A percentile compares a stretch with the other conserved stretches of the same genome.
Conservation (phyloP, 2,113 vertebrate genomes). For the Numenius arquata region DNA sequence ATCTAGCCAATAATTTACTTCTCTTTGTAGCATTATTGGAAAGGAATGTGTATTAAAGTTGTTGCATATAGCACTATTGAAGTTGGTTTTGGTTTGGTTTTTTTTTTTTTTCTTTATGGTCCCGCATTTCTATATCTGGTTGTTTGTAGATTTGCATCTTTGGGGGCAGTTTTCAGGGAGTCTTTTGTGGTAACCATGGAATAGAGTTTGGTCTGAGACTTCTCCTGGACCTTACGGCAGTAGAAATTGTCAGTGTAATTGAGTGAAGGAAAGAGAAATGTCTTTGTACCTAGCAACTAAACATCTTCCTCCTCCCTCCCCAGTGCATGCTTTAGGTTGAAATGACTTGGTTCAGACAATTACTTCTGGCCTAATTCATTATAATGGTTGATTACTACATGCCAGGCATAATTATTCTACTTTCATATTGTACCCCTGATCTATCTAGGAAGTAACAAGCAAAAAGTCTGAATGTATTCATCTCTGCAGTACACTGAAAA, state of each 20-base stretch:
- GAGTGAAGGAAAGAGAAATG: background rate
- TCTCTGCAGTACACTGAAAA: background rate
- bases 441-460: background rate
- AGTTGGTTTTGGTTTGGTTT: background rate
- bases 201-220: background rate
- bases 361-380: background rate
- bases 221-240: accelerated
- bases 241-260: background rate
- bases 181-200: background rate
- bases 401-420: background rate
- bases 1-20: background rate
- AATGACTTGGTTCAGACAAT: background rate
- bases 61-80: background rate
- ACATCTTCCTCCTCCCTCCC: background rate
- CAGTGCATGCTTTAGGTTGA: background rate
- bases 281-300: background rate
- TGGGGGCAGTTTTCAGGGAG: background rate
- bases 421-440: background rate
- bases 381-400: background rate
- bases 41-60: background rate
- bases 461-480: background rate
- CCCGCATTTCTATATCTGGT: background rate
- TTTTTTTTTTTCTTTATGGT: background rate
- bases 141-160: background rate
- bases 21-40: background rate